phyloP scores from a whole-genome alignment of 2,797 vertebrate genomes.

The Pseudomugil tenellus region DNA sequence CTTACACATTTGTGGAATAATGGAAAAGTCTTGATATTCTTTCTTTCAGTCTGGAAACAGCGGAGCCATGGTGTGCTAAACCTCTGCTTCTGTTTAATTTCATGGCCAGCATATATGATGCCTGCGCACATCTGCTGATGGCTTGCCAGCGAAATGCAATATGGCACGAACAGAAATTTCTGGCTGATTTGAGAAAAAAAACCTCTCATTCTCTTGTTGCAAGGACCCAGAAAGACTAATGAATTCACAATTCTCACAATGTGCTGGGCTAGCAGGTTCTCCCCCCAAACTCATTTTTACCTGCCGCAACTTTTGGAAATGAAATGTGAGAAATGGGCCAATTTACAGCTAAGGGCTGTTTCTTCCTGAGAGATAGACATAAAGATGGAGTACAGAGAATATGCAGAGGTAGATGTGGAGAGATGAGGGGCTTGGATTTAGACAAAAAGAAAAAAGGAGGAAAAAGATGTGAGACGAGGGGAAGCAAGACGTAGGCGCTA shows the following conservation, averaged over 20 bases:
- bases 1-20: conserved; percentile 76
- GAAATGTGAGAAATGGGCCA: conserved; percentile 79
- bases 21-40: conserved; percentile 71
- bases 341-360: conserved; percentile 78
- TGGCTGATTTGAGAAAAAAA: conserved; percentile 38
- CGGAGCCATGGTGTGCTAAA: conserved; percentile 49
- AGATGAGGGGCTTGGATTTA: conserved; percentile 60
- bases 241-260: conserved; percentile 63
- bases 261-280: conserved; percentile 64
- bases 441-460: conserved; percentile 35
- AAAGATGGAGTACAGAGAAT: conserved; percentile 66
- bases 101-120: conserved; percentile 28
- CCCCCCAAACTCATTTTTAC: conserved; percentile 43
- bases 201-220: conserved; percentile 39
- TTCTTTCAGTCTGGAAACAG: conserved; percentile 59
- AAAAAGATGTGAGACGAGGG: conserved; percentile 54
- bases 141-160: conserved; percentile 31
- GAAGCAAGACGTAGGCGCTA: conserved; percentile 63
- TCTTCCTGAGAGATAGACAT: conserved; percentile 70
- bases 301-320: conserved; percentile 69
- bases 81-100: conserved; percentile 53
- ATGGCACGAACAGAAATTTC: conserved; percentile 24
- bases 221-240: conserved; percentile 58
- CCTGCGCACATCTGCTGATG: conserved; percentile 36
- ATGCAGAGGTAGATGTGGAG: conserved; percentile 63